Evolutionary conservation across 2,113 vertebrate species (phyloP), one percentile per base, ranked within the genome.

Genomic region (Haliaeetus leucogaster): DNA sequence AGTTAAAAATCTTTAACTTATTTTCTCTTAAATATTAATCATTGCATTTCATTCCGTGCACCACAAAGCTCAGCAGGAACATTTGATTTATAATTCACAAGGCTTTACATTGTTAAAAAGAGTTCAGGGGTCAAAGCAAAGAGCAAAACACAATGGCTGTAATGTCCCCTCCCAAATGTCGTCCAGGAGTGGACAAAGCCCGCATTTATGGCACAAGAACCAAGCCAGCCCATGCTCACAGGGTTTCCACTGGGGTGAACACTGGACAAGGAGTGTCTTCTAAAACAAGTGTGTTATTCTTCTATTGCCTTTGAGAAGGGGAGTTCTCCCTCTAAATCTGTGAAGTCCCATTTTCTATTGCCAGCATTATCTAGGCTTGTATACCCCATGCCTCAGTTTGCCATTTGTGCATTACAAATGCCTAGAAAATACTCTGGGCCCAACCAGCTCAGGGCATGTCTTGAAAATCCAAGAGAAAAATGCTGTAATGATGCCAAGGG

Each of bases 11-110:
- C 92, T 94, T 88, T 77, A 95, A 93, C 73, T 56, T 96, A 92
- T 97, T 97, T 96, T 90, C 94, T 93, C 94, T 97, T 97, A 95
- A 98, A 95, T 98, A 97, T 96, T 96, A 95, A 98, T 96, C 59
- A 71, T 61, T n/a, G 52, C 91, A 95, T 96, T 97, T 98, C 94
- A 96, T 97, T 97, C 87, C 0, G 9, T 78, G 85, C 88, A 80
- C 96, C 96, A 90, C 96, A 97, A 94, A 94, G 90, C 96, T 88
- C 89, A 86, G 90, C 92, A 66, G 86, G 94, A 82, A 26, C 77
- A 18, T 95, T 68, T 90, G 82, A 91, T 83, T 94, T 52, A 50
- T 94, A 85, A 97, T 94, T 93, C 95, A 74, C 77, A 50, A 95
- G 91, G 56, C 91, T 66, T 95, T 81, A 91, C 74, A n/a, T 97